Evolutionary conservation across 2,888 invertebrate species (phyloP).

Genomic region (Allolobophora icterica): DNA sequence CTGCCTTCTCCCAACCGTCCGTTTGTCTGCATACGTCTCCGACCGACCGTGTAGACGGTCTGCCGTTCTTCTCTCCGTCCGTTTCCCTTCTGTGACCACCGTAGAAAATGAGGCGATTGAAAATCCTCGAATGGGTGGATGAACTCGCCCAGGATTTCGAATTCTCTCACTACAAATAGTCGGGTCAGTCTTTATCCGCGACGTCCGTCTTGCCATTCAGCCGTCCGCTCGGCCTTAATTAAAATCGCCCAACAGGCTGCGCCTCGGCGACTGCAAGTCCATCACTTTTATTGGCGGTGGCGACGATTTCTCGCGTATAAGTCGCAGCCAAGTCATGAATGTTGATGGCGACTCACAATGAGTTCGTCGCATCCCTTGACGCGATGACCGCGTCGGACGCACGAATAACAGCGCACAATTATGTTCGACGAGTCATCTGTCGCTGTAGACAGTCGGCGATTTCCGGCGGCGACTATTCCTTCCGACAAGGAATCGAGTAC

Average conservation of each 20-base stretch:
- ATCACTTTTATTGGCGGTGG: constrained; percentile 1
- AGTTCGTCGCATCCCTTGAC: background rate
- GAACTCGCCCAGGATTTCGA: constrained; percentile 12
- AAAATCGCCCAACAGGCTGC: constrained; percentile 17
- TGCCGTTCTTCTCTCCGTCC: background rate
- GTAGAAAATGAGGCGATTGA: background rate
- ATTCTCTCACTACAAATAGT: background rate
- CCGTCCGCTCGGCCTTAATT: constrained; percentile 1
- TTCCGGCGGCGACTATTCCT: background rate
- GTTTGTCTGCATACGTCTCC: background rate
- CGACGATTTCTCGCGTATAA: background rate
- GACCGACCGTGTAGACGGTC: no score
- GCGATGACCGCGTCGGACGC: background rate
- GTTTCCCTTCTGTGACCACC: background rate
- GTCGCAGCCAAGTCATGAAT: constrained; percentile 5
- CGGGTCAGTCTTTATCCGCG: background rate
- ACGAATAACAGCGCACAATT: background rate
- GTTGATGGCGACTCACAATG: background rate
- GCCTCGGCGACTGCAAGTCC: background rate
- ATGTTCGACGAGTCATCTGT: constrained; percentile 4
- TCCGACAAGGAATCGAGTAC: background rate
- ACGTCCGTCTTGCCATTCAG: background rate
- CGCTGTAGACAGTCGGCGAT: background rate
- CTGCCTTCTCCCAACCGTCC: background rate
- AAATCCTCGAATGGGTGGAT: background rate